These are phyloP conservation scores for Lamellibrachia columna DNA, from an alignment of 2,888 invertebrate genomes.

Conservation along the genomic window DNA sequence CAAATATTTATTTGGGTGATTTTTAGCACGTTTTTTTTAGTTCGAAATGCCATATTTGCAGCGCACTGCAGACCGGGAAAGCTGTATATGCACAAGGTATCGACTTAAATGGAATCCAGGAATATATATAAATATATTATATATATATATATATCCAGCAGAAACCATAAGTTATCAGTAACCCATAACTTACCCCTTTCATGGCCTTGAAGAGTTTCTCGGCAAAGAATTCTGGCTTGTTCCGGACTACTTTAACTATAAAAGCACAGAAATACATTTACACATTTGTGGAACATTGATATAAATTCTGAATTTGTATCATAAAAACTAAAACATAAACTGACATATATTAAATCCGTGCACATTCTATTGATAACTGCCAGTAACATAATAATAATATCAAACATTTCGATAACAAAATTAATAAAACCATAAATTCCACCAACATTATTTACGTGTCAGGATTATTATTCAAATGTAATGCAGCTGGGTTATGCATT, in stretches of 20 bases:
- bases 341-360: no score
- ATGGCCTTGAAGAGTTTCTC: conserved; percentile 58
- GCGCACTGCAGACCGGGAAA: no score
- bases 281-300: background rate
- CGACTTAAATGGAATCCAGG: no score
- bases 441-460: background rate
- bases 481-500: background rate
- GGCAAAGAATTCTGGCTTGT: conserved; percentile 62
- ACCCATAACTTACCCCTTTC: conserved; percentile 47
- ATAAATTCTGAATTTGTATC: background rate
- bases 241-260: conserved; percentile 56
- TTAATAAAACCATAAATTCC: background rate
- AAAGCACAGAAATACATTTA: conserved; percentile 22
- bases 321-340: no score
- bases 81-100: no score
- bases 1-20: no score
- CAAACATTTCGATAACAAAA: background rate
- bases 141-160: background rate
- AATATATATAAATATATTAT: no score
- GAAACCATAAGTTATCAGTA: background rate
- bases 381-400: background rate
- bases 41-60: no score
- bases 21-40: no score
- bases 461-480: background rate
- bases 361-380: background rate